phyloP scores from a whole-genome alignment of 1,140 invertebrate genomes.

The Papilio glaucus region DNA sequence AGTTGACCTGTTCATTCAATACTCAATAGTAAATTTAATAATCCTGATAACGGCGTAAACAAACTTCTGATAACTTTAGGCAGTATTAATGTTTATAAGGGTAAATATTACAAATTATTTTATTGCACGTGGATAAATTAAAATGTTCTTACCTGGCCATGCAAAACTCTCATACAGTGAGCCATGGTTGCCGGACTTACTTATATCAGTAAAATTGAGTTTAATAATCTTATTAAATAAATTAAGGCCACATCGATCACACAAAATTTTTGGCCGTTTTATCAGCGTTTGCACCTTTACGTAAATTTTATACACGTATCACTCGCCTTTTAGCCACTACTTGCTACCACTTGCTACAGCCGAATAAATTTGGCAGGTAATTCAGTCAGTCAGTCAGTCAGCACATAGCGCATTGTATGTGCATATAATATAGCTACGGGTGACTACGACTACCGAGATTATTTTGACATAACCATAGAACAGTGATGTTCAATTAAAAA shows the following conservation, averaged over 20 bases:
- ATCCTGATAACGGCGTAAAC: slow-evolving; percentile 63
- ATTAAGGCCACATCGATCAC: slow-evolving; percentile 72
- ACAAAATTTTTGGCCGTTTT: slow-evolving; percentile 44
- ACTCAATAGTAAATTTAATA: slow-evolving; percentile 50
- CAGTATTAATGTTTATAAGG: slow-evolving; percentile 10
- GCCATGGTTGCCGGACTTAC: slow-evolving; percentile 85
- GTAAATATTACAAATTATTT: slow-evolving; percentile 37
- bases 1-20: slow-evolving; percentile 66
- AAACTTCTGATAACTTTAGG: slow-evolving; percentile 45
- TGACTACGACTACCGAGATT: too few relatives aligned
- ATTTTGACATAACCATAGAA: not conserved
- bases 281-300: slow-evolving; percentile 44
- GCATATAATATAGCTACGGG: too few relatives aligned
- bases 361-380: slow-evolving; percentile 58
- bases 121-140: slow-evolving; percentile 54
- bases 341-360: slow-evolving; percentile 49
- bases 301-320: slow-evolving; percentile 45
- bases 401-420: slow-evolving; percentile 3
- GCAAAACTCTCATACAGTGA: slow-evolving; percentile 89
- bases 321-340: slow-evolving; percentile 36
- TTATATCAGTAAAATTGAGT: slow-evolving; percentile 56
- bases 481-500: slow-evolving; percentile 5
- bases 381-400: too few relatives aligned
- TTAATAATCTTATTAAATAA: slow-evolving; percentile 55
- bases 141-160: slow-evolving; percentile 86